Base-by-base conservation (phyloP, 1,140 invertebrate species). In the Nebria ingens region DNA sequence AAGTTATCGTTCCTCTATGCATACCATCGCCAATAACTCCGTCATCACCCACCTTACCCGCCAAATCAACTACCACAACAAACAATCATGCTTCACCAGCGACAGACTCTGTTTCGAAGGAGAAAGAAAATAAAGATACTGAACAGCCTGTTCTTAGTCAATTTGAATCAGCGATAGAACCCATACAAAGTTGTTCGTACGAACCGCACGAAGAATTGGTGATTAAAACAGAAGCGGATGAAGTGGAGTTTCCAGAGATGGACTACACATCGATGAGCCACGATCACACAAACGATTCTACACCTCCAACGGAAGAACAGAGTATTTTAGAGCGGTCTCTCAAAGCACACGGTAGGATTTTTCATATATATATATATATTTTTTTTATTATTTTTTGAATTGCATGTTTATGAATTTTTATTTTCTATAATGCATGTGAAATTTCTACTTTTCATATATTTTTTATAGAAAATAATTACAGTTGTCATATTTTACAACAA, bases 71-170 rank as follows among this genome's bases (percentile, higher is more conserved):
- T 21, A 19, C 20, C 23, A 19, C 21, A 53, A 51, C 19, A 51
- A 49, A 4, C 53, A 59, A 51, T 53, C 15, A 19, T 52, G 42
- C n/a, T 53, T 52, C 21, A 49, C 45, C 20, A 49, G 52, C 19
- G 40, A 55, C 49, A 23, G 25, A 6, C 12, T 34, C 21, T 22
- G 49, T 11, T 6, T 19, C n/a, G n/a, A 22, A 17, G 1, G 22
- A 51, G 29, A 45, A 45, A 45, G 40, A 45, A 17, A 45, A 45
- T 17, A 17, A 45, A 4, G 17, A 12, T 4, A 17, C 6, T 12
- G 25, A 12, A 11, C 9, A 45, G 17, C 9, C 9, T 12, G 25
- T 34, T 6, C 40, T 12, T 4, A 11, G 9, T 4, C 9, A 17
- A 45, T 45, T 45, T 17, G 40, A 45, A 17, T 17, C 40, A 4